These are phyloP conservation scores for Alfaro cultratus DNA, from an alignment of 2,797 vertebrate genomes.

Conservation along the genomic window DNA sequence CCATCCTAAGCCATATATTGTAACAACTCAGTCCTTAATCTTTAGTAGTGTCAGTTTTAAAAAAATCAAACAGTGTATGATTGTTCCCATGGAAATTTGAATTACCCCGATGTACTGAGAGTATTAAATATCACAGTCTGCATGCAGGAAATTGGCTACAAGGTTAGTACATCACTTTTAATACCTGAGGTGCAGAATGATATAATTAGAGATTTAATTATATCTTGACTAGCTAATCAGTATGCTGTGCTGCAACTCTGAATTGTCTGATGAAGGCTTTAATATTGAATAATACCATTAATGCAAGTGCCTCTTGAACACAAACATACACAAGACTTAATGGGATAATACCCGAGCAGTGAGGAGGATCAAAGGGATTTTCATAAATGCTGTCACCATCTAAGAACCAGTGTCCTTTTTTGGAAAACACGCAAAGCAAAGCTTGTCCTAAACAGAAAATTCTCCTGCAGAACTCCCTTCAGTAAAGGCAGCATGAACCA, in stretches of 20 bases:
- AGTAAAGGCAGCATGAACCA: not conserved
- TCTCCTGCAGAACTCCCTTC: not conserved
- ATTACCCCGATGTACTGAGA: conserved; percentile 48
- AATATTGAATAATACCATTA: conserved; percentile 66
- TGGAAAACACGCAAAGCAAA: conserved; percentile 34
- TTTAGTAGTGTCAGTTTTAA: conserved; percentile 25
- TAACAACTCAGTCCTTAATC: conserved; percentile 16
- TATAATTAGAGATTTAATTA: conserved; percentile 72
- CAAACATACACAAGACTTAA: conserved; percentile 68
- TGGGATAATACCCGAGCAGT: conserved; percentile 55
- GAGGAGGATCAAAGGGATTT: conserved; percentile 44
- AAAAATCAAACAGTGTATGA: conserved; percentile 43
- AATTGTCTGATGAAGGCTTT: conserved; percentile 61
- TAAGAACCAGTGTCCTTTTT: conserved; percentile 45
- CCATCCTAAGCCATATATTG: conserved; percentile 13
- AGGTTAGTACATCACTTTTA: conserved; percentile 58
- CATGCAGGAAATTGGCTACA: conserved; percentile 47
- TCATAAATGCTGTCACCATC: conserved; percentile 57
- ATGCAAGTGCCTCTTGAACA: conserved; percentile 55
- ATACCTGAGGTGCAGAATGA: conserved; percentile 63
- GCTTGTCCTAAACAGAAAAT: conserved; percentile 23
- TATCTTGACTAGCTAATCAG: conserved; percentile 61
- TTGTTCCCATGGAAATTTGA: conserved; percentile 44
- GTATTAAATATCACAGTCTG: conserved; percentile 44
- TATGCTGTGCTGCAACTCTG: conserved; percentile 42